Percentiles rank a stretch among this genome's conserved stretches.
Conservation (phyloP, 2,113 vertebrate genomes). For the Haemorhous mexicanus region DNA sequence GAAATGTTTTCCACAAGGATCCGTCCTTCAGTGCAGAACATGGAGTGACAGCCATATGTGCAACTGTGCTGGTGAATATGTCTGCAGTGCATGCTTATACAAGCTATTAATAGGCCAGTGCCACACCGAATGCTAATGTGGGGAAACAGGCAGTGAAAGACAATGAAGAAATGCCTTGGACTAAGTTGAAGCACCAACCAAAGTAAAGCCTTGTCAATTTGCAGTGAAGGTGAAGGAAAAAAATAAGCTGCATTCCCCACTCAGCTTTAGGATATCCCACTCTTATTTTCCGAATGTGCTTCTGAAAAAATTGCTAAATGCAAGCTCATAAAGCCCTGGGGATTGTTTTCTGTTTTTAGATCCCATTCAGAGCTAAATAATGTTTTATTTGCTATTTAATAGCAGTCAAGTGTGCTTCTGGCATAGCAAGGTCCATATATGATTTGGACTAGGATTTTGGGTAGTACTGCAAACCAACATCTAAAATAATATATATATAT, state of each 20-base stretch:
- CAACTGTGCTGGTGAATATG: slow-evolving; percentile 36
- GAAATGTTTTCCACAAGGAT: slow-evolving; percentile 56
- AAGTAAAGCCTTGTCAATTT: not conserved
- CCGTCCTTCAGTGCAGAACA: slow-evolving; percentile 51
- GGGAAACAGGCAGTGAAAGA: slow-evolving; percentile 38
- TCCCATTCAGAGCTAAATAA: not conserved
- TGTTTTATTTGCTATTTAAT: not conserved
- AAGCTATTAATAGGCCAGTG: slow-evolving; percentile 47
- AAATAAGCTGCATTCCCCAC: not conserved
- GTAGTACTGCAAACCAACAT: not conserved
- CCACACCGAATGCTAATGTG: slow-evolving; percentile 17
- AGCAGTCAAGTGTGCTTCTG: not conserved
- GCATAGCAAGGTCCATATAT: not conserved
- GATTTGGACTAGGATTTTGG: not conserved
- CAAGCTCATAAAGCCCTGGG: not conserved
- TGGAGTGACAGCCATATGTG: slow-evolving; percentile 53
- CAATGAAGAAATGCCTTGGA: slow-evolving; percentile 15
- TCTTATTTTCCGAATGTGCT: not conserved
- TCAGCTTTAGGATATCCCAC: not conserved
- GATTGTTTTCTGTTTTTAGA: not conserved
- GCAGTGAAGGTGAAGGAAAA: not conserved
- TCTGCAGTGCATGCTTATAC: slow-evolving; percentile 43
- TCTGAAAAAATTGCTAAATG: not conserved
- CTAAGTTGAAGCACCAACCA: not conserved
- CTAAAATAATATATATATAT: not conserved